Conservation (phyloP, 2,113 vertebrate species). For the Rhinopithecus roxellana region DNA sequence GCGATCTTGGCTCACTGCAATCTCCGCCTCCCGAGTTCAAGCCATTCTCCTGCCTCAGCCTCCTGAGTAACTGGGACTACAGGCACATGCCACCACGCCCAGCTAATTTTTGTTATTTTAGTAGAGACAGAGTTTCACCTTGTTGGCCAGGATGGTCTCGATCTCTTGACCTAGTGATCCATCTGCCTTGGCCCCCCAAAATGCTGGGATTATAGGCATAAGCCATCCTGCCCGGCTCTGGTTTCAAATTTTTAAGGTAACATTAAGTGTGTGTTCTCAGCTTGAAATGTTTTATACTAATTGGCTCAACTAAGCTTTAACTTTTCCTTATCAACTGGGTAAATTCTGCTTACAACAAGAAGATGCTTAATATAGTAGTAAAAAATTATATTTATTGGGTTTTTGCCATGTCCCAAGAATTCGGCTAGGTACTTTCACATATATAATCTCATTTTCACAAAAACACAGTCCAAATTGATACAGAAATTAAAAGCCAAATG, state of each 20-base stretch:
- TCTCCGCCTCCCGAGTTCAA: too few relatives aligned
- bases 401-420: conserved; percentile 55
- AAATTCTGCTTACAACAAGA: conserved; percentile 53
- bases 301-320: conserved; percentile 52
- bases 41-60: too few relatives aligned
- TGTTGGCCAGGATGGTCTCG: too few relatives aligned
- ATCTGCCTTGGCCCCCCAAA: too few relatives aligned
- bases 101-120: too few relatives aligned
- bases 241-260: conserved; percentile 59
- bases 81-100: too few relatives aligned
- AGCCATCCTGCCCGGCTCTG: background rate
- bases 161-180: too few relatives aligned
- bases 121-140: too few relatives aligned
- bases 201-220: too few relatives aligned
- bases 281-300: conserved; percentile 57
- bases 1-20: too few relatives aligned
- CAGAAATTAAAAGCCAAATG: conserved; percentile 68
- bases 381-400: conserved; percentile 55
- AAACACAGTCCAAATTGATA: conserved; percentile 54
- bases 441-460: conserved; percentile 63
- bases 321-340: conserved; percentile 41
- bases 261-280: conserved; percentile 39
- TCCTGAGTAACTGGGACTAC: too few relatives aligned
- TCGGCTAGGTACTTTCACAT: conserved; percentile 53
- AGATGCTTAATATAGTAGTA: conserved; percentile 61